Evolutionary conservation across 2,113 vertebrate species (phyloP), one percentile per base, ranked within the genome.

Genomic region (Sander lucioperca): DNA sequence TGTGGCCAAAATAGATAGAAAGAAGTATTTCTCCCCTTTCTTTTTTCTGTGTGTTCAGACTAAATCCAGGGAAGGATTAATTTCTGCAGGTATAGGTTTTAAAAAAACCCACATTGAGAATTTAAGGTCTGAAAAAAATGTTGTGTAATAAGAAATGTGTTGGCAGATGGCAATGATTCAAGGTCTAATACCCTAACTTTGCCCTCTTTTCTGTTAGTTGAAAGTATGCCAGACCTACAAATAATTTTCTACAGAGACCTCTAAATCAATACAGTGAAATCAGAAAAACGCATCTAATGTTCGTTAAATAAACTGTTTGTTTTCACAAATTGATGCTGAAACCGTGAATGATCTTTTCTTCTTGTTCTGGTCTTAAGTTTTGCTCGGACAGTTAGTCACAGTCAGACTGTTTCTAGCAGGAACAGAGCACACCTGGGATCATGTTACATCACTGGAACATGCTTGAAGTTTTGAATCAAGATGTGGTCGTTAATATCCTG

Each of bases 51-150:
- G 47, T 73, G 53, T n/a, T 51, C 61, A 0, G 15, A 66, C 72
- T 61, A 47, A 80, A 77, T 67, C 11, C 36, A n/a, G 63, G 50
- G 73, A 67, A 36, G 47, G 54, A 91, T 82, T 73, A 70, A 87
- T 85, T 87, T 74, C 68, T 87, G 80, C 65, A 80, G 51, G 50
- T 53, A 3, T 19, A 33, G 25, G 19, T n/a, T 45, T 58, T 57
- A 43, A 30, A 69, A 51, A 62, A 6, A 12, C 16, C 21, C 16
- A 64, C 12, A 68, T 2, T 83, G 59, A 80, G 16, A 64, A 50
- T 43, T 25, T 47, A 5, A 61, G 39, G 23, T 36, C 27, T 47
- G 21, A 18, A 62, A 51, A 62, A 80, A 47, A 59, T 36, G 23
- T 48, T 39, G 27, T 65, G 30, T 39, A 45, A 53, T 43, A 62